These are phyloP conservation scores for Eumeta japonica DNA, from an alignment of 1,140 invertebrate species.

Conservation along the genomic window DNA sequence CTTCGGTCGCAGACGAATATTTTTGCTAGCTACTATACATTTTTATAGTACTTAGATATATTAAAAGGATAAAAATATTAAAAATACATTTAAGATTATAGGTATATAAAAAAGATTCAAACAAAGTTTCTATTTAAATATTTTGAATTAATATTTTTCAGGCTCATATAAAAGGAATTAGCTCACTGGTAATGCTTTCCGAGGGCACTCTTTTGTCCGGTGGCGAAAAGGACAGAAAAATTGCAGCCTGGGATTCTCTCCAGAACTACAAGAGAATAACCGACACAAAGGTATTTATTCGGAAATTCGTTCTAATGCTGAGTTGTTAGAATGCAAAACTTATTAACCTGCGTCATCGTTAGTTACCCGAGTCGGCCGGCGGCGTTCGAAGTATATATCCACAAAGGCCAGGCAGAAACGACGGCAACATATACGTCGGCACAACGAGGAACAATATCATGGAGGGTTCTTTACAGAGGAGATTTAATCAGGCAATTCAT, in stretches of 20 bases:
- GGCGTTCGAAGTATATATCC: constrained; percentile 85
- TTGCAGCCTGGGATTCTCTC: constrained; percentile 87
- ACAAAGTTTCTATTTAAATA: too few relatives aligned
- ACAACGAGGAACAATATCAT: constrained; percentile 91
- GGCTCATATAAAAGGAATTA: constrained; percentile 84
- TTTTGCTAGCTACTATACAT: too few relatives aligned
- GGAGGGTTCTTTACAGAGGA: constrained; percentile 85
- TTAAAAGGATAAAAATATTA: too few relatives aligned
- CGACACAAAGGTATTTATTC: constrained; percentile 69
- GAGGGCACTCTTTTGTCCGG: constrained; percentile 88
- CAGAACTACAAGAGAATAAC: constrained; percentile 89
- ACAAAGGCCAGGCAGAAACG: constrained; percentile 78
- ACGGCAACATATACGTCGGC: constrained; percentile 89
- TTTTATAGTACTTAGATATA: too few relatives aligned
- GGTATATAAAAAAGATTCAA: too few relatives aligned
- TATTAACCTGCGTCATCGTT: constrained; percentile 14
- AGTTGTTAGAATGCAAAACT: too few relatives aligned
- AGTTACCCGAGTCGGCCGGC: constrained; percentile 82
- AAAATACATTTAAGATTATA: too few relatives aligned
- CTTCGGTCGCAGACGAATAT: too few relatives aligned
- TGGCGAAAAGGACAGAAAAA: constrained; percentile 85
- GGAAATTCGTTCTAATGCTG: too few relatives aligned
- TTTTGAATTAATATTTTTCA: constrained; percentile 22
- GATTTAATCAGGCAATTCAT: constrained; percentile 86
- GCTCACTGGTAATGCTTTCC: constrained; percentile 80